Percentiles rank a stretch among this genome's conserved stretches.
phyloP scores from a whole-genome alignment of 2,113 vertebrate genomes.

The Varanus komodoensis region DNA sequence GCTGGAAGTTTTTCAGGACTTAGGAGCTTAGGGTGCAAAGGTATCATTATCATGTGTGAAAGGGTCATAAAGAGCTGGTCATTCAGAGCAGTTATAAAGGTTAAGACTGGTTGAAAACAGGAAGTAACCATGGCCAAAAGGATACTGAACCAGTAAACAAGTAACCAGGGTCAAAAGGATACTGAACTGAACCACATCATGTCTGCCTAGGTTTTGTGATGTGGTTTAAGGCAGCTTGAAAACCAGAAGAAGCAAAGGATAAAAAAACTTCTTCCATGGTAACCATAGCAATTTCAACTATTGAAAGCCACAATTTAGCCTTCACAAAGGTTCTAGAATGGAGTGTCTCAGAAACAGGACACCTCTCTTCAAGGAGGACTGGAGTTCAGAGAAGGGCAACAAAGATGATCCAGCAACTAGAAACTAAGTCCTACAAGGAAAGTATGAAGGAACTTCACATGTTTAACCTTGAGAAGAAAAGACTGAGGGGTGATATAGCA shows the following conservation, averaged over 20 bases:
- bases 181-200: neutral
- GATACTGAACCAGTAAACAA: neutral
- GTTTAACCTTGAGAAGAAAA: no score
- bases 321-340: neutral
- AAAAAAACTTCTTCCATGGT: neutral
- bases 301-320: neutral
- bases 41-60: neutral
- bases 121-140: neutral
- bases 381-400: no score
- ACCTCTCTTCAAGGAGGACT: no score
- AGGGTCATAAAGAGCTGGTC: no score
- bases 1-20: no score
- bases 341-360: neutral
- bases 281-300: neutral
- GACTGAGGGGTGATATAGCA: no score
- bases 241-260: neutral
- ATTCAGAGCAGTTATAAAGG: neutral
- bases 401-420: neutral
- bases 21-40: no score
- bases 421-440: no score
- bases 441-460: no score
- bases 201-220: neutral
- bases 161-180: no score
- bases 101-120: neutral
- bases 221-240: neutral